phyloP scores from a whole-genome alignment of 2,113 vertebrate species.

The Brachyhypopomus gauderio region DNA sequence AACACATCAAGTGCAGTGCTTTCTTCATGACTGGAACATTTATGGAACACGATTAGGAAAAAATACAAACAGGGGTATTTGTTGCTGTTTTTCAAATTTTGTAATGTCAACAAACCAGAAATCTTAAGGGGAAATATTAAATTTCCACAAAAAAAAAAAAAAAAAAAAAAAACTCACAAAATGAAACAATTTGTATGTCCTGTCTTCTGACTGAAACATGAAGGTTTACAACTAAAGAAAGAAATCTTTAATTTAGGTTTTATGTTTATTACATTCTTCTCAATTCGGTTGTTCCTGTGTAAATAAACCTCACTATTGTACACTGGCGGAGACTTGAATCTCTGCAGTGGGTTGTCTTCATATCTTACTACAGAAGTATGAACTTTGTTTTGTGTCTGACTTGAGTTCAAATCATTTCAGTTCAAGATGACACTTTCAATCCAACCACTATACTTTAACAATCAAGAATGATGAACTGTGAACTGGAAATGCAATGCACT shows the following conservation, averaged over 20 bases:
- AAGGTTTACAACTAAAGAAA: conserved; percentile 86
- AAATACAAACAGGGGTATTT: conserved; percentile 40
- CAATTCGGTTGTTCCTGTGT: conserved; percentile 90
- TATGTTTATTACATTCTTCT: conserved; percentile 62
- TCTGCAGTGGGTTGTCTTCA: conserved; percentile 42
- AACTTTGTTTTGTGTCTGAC: conserved; percentile 4
- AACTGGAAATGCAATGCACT: conserved; percentile 74
- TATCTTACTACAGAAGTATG: conserved; percentile 22
- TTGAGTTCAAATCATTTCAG: background rate
- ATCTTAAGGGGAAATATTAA: conserved; percentile 82
- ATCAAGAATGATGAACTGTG: conserved; percentile 58
- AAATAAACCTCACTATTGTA: conserved; percentile 89
- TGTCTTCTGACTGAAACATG: conserved; percentile 84
- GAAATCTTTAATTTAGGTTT: conserved; percentile 85
- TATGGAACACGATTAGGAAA: conserved; percentile 59
- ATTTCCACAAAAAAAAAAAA: conserved; percentile 58
- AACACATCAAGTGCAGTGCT: conserved; percentile 81
- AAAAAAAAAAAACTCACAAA: conserved; percentile 61
- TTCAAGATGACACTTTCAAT: conserved; percentile 13
- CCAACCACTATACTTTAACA: background rate
- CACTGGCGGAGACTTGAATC: conserved; percentile 73
- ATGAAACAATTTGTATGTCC: conserved; percentile 81
- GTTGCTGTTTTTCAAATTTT: conserved; percentile 45
- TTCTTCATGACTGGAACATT: conserved; percentile 62
- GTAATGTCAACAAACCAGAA: conserved; percentile 77